These are phyloP conservation scores for Epinephelus coioides DNA, from an alignment of 2,797 vertebrate species.

Conservation along the genomic window DNA sequence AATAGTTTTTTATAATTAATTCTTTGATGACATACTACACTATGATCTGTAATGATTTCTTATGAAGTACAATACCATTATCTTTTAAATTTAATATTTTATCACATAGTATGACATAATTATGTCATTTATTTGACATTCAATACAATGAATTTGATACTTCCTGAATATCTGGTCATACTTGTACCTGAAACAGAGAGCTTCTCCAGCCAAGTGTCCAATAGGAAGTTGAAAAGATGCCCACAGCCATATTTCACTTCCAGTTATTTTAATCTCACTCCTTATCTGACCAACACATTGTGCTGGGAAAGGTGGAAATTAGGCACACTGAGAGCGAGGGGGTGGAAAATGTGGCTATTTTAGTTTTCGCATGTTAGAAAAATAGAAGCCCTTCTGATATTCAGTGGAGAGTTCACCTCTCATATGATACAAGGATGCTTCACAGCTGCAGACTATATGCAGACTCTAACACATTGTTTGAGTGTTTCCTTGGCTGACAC, in stretches of 20 bases:
- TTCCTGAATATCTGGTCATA: too few relatives aligned
- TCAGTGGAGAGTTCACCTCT: conserved; percentile 27
- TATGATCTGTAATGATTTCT: too few relatives aligned
- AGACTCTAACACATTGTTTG: neutral
- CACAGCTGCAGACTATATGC: conserved; percentile 21
- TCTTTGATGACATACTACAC: too few relatives aligned
- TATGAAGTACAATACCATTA: too few relatives aligned
- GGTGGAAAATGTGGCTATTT: conserved; percentile 60
- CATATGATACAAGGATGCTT: conserved; percentile 35
- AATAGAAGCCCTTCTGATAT: conserved; percentile 26
- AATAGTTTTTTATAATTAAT: too few relatives aligned
- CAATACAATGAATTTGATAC: too few relatives aligned
- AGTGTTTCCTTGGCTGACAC: neutral
- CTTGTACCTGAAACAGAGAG: neutral
- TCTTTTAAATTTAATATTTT: too few relatives aligned
- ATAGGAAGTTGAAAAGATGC: neutral
- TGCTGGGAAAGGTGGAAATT: conserved; percentile 60
- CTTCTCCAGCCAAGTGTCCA: neutral
- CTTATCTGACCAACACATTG: conserved; percentile 41
- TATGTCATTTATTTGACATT: too few relatives aligned
- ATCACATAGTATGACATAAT: too few relatives aligned
- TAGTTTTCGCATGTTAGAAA: conserved; percentile 31
- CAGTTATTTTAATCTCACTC: conserved; percentile 46
- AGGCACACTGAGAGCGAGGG: conserved; percentile 46
- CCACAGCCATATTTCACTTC: conserved; percentile 23